Evolutionary conservation across 2,797 vertebrate genomes (phyloP).

Genomic region (Champsocephalus esox): DNA sequence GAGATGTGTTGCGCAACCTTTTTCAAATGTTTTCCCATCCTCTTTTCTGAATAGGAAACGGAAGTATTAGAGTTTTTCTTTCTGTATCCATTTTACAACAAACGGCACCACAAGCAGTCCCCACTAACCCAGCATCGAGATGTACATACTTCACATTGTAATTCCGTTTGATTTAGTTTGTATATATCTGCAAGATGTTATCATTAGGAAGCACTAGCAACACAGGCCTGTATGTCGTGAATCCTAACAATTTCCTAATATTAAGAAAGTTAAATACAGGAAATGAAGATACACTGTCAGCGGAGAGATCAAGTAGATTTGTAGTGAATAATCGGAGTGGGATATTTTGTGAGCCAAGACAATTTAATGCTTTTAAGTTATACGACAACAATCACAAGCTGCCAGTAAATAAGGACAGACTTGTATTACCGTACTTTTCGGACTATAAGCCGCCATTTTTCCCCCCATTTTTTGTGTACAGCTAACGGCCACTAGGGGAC

Average conservation of each 20-base stretch:
- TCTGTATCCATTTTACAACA: too few relatives aligned
- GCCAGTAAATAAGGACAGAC: constrained; percentile 19
- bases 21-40: too few relatives aligned
- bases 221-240: not conserved
- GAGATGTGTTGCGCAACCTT: too few relatives aligned
- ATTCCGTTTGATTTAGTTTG: constrained; percentile 9
- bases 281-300: constrained; percentile 47
- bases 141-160: not conserved
- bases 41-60: too few relatives aligned
- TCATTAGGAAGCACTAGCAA: constrained; percentile 27
- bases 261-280: constrained; percentile 21
- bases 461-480: too few relatives aligned
- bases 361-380: constrained; percentile 15
- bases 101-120: not conserved
- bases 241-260: constrained; percentile 2
- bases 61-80: too few relatives aligned
- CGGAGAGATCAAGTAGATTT: constrained; percentile 13
- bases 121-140: too few relatives aligned
- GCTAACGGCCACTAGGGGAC: too few relatives aligned
- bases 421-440: not conserved
- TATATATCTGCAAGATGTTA: not conserved
- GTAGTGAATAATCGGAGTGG: constrained; percentile 26
- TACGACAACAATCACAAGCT: constrained; percentile 20
- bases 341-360: not conserved
- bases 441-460: too few relatives aligned